Evolutionary conservation across 1,140 invertebrate genomes (phyloP).

Genomic region (Rhagoletis zephyria): DNA sequence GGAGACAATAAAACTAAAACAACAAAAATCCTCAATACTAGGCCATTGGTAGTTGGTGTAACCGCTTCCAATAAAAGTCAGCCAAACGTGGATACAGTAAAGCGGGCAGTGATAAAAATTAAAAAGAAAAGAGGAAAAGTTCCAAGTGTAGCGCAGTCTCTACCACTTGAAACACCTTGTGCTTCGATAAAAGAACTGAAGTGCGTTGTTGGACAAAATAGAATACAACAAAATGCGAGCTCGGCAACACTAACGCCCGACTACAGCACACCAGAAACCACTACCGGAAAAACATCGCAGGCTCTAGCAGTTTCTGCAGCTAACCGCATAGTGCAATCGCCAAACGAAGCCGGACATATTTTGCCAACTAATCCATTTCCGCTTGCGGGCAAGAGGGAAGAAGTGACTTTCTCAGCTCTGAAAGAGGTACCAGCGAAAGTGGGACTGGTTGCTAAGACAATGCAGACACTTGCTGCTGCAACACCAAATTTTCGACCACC

Average conservation of each 20-base stretch:
- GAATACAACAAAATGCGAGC: neutral
- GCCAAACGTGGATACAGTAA: neutral
- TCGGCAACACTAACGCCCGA: neutral
- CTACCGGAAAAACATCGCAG: neutral
- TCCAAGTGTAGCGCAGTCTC: neutral
- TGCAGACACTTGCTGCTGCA: neutral
- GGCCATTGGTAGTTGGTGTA: neutral
- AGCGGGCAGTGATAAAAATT: neutral
- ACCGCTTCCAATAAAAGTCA: neutral
- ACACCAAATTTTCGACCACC: neutral
- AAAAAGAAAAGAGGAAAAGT: neutral
- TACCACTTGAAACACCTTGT: too few relatives aligned
- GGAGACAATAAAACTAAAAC: neutral
- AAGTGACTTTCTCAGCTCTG: neutral
- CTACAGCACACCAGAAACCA: neutral
- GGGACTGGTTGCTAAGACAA: neutral
- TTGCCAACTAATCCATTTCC: neutral
- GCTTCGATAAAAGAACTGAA: neutral
- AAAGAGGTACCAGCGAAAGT: neutral
- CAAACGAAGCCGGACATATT: neutral
- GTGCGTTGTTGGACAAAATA: neutral
- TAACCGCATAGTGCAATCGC: neutral
- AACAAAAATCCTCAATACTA: constrained; percentile 2
- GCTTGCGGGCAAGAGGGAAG: neutral
- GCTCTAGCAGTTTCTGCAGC: neutral